Base-by-base conservation (phyloP, 2,797 vertebrate species). In the Hoplostethus atlanticus region DNA sequence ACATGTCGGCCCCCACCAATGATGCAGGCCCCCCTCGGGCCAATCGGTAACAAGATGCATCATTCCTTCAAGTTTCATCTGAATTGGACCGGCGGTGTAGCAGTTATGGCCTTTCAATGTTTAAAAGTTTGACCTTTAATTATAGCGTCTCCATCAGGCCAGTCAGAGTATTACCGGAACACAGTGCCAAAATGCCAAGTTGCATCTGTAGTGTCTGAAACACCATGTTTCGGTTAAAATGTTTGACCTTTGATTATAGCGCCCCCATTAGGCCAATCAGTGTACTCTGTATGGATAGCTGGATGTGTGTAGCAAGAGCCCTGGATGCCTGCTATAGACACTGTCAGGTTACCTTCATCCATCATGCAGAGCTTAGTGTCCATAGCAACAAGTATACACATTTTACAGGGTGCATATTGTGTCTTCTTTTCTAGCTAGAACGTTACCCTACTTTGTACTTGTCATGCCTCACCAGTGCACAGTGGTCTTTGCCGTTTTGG, bases 401-500 rank as follows among this genome's bases (percentile, higher is more conserved):
- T 21, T 21, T 21, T 21, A 21, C 21, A 79, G 81, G 73, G 62
- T 53, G 34, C 58, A 25, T 34, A 67, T 62, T 74, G 68, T 76
- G 70, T 70, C 58, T 65, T 77, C 64, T 75, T 17, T 38, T 50
- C 70, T 13, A 63, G 69, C 81, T 79, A 25, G 89, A 90, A 91
- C 84, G 87, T 85, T 82, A 88, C 73, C 67, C 71, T 66, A 68
- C 50, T 71, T 50, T 64, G 70, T 79, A 64, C 78, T 85, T 76
- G 76, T n/a, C 60, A 7, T 38, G 79, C 57, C 84, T 91, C 91
- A 99, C 98, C 97, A 99, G 94, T 84, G 98, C 97, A 83, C 98
- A 99, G 86, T 99, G 98, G 90, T 99, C 98, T 92, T 96, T 97
- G 91, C 94, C 96, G 93, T 97, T 98, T 83, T 97, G 97, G 90